phyloP scores from a whole-genome alignment of 2,888 invertebrate species.

The Agrenia bidenticulata region DNA sequence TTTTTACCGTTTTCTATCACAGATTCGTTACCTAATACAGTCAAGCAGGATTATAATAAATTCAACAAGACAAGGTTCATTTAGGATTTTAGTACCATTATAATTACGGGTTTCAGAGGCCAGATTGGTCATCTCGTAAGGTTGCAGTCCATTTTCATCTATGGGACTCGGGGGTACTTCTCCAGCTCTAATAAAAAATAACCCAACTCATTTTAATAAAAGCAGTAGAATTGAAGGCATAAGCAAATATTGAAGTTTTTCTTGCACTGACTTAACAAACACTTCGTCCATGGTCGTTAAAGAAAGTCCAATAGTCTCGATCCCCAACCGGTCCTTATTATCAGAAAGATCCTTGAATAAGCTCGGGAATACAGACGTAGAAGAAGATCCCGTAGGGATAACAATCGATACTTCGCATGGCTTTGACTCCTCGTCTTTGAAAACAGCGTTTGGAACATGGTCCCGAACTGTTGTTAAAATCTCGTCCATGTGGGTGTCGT shows the following conservation, averaged over 20 bases:
- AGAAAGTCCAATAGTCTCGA: constrained; percentile 77
- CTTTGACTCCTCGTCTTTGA: constrained; percentile 54
- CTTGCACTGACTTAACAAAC: constrained; percentile 69
- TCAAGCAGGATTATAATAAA: too few relatives aligned
- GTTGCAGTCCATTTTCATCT: too few relatives aligned
- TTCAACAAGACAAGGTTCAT: too few relatives aligned
- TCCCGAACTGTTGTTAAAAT: constrained; percentile 57
- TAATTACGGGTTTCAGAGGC: too few relatives aligned
- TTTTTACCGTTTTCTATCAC: too few relatives aligned
- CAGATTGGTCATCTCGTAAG: background rate
- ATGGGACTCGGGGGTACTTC: too few relatives aligned
- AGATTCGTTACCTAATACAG: too few relatives aligned
- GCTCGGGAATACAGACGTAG: constrained; percentile 65
- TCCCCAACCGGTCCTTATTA: constrained; percentile 63
- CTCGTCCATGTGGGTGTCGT: constrained; percentile 57
- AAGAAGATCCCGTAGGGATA: constrained; percentile 58
- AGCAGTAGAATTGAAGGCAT: too few relatives aligned
- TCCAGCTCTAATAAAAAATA: too few relatives aligned
- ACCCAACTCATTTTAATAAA: too few relatives aligned
- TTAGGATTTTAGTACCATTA: too few relatives aligned
- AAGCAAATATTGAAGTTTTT: background rate
- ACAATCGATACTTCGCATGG: constrained; percentile 41
- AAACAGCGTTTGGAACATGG: constrained; percentile 66
- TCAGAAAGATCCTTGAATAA: constrained; percentile 70
- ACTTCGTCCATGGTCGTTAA: constrained; percentile 88